Percentiles rank a stretch among this genome's conserved stretches.
These are phyloP conservation scores for Athripsodes cinereus DNA, from an alignment of 2,888 invertebrate genomes.

Conservation along the genomic window DNA sequence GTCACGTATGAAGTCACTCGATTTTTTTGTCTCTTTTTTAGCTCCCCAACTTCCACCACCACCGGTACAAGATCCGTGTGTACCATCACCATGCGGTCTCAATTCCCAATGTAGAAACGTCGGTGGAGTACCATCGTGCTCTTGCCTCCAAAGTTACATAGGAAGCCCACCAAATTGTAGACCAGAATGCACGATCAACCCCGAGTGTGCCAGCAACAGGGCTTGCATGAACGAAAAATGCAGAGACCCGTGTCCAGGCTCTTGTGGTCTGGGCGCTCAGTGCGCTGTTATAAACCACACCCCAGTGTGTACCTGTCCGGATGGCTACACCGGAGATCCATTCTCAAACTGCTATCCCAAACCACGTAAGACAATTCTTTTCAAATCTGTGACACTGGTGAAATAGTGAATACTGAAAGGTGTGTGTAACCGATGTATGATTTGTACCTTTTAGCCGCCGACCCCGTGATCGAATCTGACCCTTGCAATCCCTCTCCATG, in stretches of 20 bases:
- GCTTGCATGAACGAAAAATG: no score
- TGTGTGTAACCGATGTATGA: neutral
- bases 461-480: constrained; percentile 37
- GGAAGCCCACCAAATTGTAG: no score
- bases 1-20: no score
- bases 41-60: constrained; percentile 36
- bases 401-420: neutral
- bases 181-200: no score
- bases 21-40: constrained; percentile 32
- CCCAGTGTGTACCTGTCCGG: no score
- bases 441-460: constrained; percentile 24
- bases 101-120: constrained; percentile 79
- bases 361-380: constrained; percentile 32
- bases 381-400: constrained; percentile 25
- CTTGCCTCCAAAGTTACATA: no score
- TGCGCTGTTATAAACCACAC: no score
- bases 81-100: constrained; percentile 76
- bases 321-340: no score
- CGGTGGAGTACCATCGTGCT: no score
- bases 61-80: constrained; percentile 53
- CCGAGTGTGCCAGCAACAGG: no score
- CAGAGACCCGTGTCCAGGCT: no score
- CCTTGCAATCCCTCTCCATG: constrained; percentile 84
- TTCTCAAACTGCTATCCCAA: constrained; percentile 69
- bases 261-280: no score